Conservation (phyloP, 2,113 vertebrate species). For the Salvelinus namaycush region DNA sequence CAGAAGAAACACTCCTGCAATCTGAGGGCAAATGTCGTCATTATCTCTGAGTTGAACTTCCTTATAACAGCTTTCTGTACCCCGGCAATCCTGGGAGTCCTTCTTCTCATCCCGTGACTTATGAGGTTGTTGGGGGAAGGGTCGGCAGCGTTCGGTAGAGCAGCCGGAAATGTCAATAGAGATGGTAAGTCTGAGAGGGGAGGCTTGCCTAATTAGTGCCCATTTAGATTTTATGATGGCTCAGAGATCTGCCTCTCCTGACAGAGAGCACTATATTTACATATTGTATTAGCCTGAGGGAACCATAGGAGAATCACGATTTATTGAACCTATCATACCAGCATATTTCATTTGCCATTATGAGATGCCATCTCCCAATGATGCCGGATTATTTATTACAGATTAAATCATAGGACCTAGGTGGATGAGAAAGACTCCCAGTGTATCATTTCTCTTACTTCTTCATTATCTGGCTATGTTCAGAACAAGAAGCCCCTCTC, state of each 20-base stretch:
- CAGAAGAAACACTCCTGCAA: slow-evolving; percentile 87
- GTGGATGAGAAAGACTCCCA: slow-evolving; percentile 96
- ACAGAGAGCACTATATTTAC: slow-evolving; percentile 99
- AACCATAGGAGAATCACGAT: slow-evolving; percentile 99
- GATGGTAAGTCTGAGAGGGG: slow-evolving; percentile 99
- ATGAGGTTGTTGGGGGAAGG: slow-evolving; percentile 89
- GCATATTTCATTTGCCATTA: slow-evolving; percentile 99
- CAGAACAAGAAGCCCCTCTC: slow-evolving; percentile 60
- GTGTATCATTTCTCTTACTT: slow-evolving; percentile 98
- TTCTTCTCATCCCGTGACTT: slow-evolving; percentile 97
- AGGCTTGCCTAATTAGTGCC: slow-evolving; percentile 99
- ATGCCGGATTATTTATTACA: slow-evolving; percentile 99
- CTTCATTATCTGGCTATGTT: slow-evolving; percentile 96
- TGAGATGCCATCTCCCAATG: slow-evolving; percentile 98
- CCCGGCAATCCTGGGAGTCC: slow-evolving; percentile 93
- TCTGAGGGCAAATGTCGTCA: slow-evolving; percentile 95
- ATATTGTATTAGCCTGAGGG: slow-evolving; percentile 99
- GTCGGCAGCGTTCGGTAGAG: slow-evolving; percentile 70
- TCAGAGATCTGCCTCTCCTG: slow-evolving; percentile 99
- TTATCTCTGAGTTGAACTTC: slow-evolving; percentile 98
- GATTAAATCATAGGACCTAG: slow-evolving; percentile 99
- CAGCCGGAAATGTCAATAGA: slow-evolving; percentile 99
- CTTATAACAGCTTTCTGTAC: slow-evolving; percentile 93
- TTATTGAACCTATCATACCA: slow-evolving; percentile 99
- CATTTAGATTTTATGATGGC: slow-evolving; percentile 99